These are phyloP conservation scores for Pterophyllum scalare DNA, from an alignment of 2,113 vertebrate genomes.

Conservation along the genomic window DNA sequence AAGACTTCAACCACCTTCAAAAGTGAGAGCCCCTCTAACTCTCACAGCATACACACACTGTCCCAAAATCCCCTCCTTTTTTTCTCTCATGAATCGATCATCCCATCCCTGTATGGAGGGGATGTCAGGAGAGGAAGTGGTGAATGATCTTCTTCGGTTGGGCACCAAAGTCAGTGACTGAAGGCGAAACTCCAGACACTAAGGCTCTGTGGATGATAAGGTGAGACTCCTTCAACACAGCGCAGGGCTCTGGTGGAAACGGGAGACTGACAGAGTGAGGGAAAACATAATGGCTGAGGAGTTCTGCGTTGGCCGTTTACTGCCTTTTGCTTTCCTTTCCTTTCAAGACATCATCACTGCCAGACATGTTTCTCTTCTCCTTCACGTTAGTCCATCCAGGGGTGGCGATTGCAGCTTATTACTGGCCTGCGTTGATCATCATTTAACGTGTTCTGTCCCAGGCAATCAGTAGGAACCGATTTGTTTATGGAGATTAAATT, in stretches of 20 bases:
- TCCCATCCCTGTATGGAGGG: constrained; percentile 44
- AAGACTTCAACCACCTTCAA: constrained; percentile 69
- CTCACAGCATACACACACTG: constrained; percentile 30
- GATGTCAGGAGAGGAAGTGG: constrained; percentile 49
- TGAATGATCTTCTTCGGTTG: constrained; percentile 56
- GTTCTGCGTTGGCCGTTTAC: constrained; percentile 43
- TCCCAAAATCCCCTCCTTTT: constrained; percentile 6
- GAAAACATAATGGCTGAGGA: constrained; percentile 34
- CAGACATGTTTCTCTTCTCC: constrained; percentile 22
- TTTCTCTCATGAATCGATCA: constrained; percentile 58
- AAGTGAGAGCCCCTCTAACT: constrained; percentile 52
- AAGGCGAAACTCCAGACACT: constrained; percentile 33
- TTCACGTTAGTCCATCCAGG: constrained; percentile 32
- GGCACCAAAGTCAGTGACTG: constrained; percentile 52
- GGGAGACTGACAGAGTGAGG: constrained; percentile 37
- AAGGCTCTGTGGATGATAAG: constrained; percentile 52
- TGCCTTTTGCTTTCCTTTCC: constrained; percentile 12
- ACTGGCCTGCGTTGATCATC: constrained; percentile 24
- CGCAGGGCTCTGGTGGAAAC: constrained; percentile 19
- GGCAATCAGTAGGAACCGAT: constrained; percentile 25
- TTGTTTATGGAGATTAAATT: constrained; percentile 63
- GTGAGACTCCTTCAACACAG: constrained; percentile 27
- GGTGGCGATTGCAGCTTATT: constrained; percentile 44
- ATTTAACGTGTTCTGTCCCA: constrained; percentile 33
- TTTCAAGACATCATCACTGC: neutral